A percentile compares a stretch with the other conserved stretches of the same genome.
Evolutionary conservation across 35 echinoderm and acorn worm species (phyloP).

Genomic region (Apostichopus parvimensis): DNA sequence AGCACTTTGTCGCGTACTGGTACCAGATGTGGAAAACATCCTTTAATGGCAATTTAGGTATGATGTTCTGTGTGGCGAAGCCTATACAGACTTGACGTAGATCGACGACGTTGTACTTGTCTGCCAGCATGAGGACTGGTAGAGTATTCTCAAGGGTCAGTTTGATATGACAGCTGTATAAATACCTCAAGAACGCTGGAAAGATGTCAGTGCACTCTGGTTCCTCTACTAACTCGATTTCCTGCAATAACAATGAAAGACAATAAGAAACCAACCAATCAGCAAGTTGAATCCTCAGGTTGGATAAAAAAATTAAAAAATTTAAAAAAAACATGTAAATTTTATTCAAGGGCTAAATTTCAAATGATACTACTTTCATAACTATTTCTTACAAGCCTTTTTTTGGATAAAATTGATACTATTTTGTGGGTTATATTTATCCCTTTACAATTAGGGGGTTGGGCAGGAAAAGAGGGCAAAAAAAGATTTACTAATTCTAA

Average conservation of each 20-base stretch:
- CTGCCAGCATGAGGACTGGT: constrained; percentile 91
- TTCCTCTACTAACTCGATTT: constrained; percentile 96
- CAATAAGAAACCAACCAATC: neutral
- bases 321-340: no score
- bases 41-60: constrained; percentile 94
- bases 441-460: no score
- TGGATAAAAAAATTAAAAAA: no score
- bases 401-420: no score
- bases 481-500: no score
- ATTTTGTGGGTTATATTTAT: no score
- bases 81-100: constrained; percentile 80
- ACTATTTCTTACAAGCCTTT: no score
- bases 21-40: constrained; percentile 99
- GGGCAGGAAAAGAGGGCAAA: no score
- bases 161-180: constrained; percentile 89
- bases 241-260: constrained; percentile 59
- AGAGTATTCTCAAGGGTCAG: constrained; percentile 87
- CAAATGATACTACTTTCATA: no score
- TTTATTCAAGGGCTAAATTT: no score
- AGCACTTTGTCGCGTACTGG: constrained; percentile 99
- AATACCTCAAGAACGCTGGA: constrained; percentile 78
- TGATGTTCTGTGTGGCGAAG: constrained; percentile 88
- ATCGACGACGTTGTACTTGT: constrained; percentile 91
- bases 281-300: no score
- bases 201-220: constrained; percentile 88